Evolutionary conservation across 2,888 invertebrate species (phyloP).

Genomic region (Agrochola circellaris): DNA sequence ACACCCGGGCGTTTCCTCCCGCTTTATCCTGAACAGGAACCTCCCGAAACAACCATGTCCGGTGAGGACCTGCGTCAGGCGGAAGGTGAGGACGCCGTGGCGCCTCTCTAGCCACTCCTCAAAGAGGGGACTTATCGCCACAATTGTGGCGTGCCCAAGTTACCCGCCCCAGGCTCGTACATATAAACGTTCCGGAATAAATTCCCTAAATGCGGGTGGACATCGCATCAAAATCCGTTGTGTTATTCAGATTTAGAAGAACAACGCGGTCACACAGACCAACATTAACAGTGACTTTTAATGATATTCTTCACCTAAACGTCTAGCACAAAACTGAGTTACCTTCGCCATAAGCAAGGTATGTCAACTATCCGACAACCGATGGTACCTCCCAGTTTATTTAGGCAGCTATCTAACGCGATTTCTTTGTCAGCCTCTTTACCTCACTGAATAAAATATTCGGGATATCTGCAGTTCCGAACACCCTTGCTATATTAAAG

Average conservation of each 20-base stretch:
- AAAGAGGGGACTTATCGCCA: no score
- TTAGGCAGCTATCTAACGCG: constrained; percentile 86
- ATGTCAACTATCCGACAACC: constrained; percentile 60
- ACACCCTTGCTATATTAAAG: constrained; percentile 82
- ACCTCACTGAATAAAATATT: constrained; percentile 88
- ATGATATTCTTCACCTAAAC: neutral
- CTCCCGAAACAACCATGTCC: no score
- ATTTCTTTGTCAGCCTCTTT: constrained; percentile 89
- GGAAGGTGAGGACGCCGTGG: no score
- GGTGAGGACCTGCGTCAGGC: no score
- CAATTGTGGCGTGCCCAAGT: no score
- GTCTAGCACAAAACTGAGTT: constrained; percentile 2
- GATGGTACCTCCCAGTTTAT: constrained; percentile 81
- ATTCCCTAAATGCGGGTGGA: neutral
- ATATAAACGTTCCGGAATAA: no score
- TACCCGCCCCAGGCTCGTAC: no score
- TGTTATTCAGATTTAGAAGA: neutral
- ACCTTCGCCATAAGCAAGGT: constrained; percentile 37
- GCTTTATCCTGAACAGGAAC: no score
- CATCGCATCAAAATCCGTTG: neutral
- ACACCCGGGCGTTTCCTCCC: no score
- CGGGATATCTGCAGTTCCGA: constrained; percentile 84
- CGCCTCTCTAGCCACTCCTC: no score
- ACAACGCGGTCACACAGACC: neutral
- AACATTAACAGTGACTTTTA: neutral